Percentiles rank a stretch among this genome's conserved stretches.
phyloP scores from a whole-genome alignment of 1,140 invertebrate genomes.

The Drosophila dunni region DNA sequence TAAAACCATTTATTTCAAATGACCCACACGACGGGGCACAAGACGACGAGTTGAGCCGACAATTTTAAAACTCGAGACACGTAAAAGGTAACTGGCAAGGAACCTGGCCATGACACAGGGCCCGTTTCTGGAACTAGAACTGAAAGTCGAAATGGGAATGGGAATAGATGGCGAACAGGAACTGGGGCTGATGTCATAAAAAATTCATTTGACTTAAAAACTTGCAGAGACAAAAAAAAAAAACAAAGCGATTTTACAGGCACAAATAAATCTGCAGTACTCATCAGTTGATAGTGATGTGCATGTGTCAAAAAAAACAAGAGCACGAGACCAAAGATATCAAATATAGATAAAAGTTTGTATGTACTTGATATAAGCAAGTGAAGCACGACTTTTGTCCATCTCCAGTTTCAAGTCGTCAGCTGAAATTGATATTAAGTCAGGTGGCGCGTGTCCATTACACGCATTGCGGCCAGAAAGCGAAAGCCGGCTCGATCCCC shows the following conservation, averaged over 20 bases:
- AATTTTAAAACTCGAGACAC: slow-evolving; percentile 62
- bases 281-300: slow-evolving; percentile 18
- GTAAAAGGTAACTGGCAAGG: slow-evolving; percentile 50
- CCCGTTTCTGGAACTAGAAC: slow-evolving; percentile 12
- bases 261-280: slow-evolving; percentile 17
- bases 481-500: slow-evolving; percentile 31
- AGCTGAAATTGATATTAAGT: slow-evolving; percentile 77
- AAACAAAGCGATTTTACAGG: slow-evolving; percentile 22
- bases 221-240: slow-evolving; percentile 56
- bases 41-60: slow-evolving; percentile 36
- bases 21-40: slow-evolving; percentile 49
- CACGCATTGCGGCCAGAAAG: slow-evolving; percentile 68
- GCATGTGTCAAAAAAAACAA: not conserved
- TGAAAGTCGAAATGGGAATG: slow-evolving; percentile 18
- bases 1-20: slow-evolving; percentile 71
- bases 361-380: not conserved
- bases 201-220: slow-evolving; percentile 82
- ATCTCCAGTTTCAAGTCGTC: slow-evolving; percentile 11
- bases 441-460: slow-evolving; percentile 80
- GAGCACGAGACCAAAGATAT: not conserved
- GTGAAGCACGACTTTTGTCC: not conserved
- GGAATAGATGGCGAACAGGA: too few relatives aligned
- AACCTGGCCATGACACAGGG: slow-evolving; percentile 30
- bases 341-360: too few relatives aligned
- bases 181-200: slow-evolving; percentile 63